Percentiles rank a stretch among this genome's conserved stretches.
These are phyloP conservation scores for Micropoecilia bifurca DNA, from an alignment of 2,797 vertebrate species.

Conservation along the genomic window DNA sequence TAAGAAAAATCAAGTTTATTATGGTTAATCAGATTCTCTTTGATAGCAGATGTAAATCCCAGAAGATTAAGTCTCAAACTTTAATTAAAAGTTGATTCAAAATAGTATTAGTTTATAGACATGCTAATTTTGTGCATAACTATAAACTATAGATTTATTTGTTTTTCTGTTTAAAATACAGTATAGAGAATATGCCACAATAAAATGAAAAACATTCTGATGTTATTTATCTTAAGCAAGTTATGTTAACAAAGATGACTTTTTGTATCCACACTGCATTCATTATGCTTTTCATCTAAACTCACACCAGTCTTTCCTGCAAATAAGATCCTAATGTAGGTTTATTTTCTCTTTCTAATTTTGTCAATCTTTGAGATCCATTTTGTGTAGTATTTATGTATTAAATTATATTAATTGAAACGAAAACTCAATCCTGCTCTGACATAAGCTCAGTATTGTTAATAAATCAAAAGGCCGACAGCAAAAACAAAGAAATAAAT, in stretches of 20 bases:
- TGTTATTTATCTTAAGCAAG: neutral
- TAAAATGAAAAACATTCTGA: neutral
- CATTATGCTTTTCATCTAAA: neutral
- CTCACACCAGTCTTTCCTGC: neutral
- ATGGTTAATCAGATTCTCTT: neutral
- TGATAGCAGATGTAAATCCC: neutral
- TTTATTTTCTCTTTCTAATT: neutral
- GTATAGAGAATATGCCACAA: neutral
- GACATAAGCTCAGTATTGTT: conserved; percentile 1
- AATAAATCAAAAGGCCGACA: neutral
- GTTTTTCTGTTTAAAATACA: neutral
- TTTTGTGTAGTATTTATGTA: neutral
- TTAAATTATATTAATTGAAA: neutral
- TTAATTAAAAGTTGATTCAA: neutral
- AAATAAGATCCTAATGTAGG: neutral
- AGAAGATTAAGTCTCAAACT: neutral
- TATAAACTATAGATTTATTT: neutral
- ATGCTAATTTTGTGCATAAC: neutral
- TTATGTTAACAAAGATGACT: neutral
- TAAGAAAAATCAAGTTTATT: neutral
- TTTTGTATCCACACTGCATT: neutral
- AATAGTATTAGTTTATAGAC: neutral
- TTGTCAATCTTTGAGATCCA: neutral
- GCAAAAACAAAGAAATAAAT: neutral
- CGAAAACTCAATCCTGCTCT: neutral